Evolutionary conservation across 2,888 invertebrate species (phyloP).

Genomic region (Drosophila helvetica): DNA sequence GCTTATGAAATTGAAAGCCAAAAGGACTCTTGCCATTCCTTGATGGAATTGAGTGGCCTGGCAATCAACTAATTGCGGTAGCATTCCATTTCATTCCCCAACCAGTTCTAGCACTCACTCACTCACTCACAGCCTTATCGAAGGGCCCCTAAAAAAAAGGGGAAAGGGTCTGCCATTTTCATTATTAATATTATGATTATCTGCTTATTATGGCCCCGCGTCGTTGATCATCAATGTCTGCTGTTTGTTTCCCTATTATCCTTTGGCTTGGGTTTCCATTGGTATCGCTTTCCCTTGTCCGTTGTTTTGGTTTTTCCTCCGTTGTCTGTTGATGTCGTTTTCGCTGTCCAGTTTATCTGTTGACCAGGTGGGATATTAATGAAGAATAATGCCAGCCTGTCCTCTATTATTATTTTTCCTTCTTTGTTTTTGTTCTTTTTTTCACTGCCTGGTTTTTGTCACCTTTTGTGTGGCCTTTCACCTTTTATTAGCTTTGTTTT

Average conservation of each 20-base stretch:
- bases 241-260: conserved; percentile 16
- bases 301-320: neutral
- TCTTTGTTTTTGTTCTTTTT: conserved; percentile 32
- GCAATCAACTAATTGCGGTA: conserved; percentile 75
- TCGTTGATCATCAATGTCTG: conserved; percentile 55
- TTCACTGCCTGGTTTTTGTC: conserved; percentile 46
- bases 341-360: conserved; percentile 63
- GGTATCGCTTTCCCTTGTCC: neutral
- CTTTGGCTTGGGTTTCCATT: neutral
- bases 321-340: conserved; percentile 8
- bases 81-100: conserved; percentile 25
- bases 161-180: conserved; percentile 29
- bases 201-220: conserved; percentile 58
- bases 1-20: conserved; percentile 64
- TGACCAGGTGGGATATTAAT: conserved; percentile 76
- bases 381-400: conserved; percentile 66
- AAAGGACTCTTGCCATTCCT: conserved; percentile 70
- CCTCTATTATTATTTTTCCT: conserved; percentile 44
- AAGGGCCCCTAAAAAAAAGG: conserved; percentile 13
- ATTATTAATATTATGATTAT: conserved; percentile 55
- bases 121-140: conserved; percentile 14
- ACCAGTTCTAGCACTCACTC: conserved; percentile 10
- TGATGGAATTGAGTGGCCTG: conserved; percentile 59
- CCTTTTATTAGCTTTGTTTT: conserved; percentile 62
- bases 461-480: conserved; percentile 59